Percentiles rank a stretch among this genome's conserved stretches.
Conservation (phyloP, 1,140 invertebrate genomes). For the Mizuhopecten yessoensis region DNA sequence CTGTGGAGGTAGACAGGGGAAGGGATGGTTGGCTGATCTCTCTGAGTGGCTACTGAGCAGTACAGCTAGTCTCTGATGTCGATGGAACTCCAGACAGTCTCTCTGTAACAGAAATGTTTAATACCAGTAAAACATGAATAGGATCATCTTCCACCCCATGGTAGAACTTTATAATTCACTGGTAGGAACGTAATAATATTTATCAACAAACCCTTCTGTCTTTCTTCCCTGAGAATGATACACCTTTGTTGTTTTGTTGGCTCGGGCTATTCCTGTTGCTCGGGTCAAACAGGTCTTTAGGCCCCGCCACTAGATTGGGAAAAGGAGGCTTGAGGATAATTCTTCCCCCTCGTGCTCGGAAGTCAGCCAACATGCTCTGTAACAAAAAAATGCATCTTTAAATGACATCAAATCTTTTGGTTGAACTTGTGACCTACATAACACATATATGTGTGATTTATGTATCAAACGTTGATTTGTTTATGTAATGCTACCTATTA, state of each 20-base stretch:
- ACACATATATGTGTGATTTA: no score
- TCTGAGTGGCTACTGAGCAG: slow-evolving; percentile 96
- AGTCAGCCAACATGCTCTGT: slow-evolving; percentile 91
- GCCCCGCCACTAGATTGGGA: neutral
- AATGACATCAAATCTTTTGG: no score
- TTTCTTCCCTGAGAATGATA: slow-evolving; percentile 29
- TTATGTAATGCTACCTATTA: no score
- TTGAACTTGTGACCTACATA: no score
- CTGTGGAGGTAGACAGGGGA: slow-evolving; percentile 95
- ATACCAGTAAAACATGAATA: no score
- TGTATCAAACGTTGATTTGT: no score
- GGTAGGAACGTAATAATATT: no score
- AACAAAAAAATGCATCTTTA: no score
- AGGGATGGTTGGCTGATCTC: slow-evolving; percentile 91
- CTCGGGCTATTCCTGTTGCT: neutral
- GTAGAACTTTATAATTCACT: no score
- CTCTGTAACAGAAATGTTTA: slow-evolving; percentile 72
- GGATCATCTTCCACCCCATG: no score
- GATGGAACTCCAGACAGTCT: slow-evolving; percentile 93
- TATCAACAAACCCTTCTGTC: neutral
- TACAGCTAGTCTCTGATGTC: slow-evolving; percentile 94
- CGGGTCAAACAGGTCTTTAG: neutral
- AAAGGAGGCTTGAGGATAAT: slow-evolving; percentile 78
- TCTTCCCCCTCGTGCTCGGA: slow-evolving; percentile 92
- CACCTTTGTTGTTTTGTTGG: neutral